Evolutionary conservation across 2,888 invertebrate genomes (phyloP).

Genomic region (Eledona agricola): DNA sequence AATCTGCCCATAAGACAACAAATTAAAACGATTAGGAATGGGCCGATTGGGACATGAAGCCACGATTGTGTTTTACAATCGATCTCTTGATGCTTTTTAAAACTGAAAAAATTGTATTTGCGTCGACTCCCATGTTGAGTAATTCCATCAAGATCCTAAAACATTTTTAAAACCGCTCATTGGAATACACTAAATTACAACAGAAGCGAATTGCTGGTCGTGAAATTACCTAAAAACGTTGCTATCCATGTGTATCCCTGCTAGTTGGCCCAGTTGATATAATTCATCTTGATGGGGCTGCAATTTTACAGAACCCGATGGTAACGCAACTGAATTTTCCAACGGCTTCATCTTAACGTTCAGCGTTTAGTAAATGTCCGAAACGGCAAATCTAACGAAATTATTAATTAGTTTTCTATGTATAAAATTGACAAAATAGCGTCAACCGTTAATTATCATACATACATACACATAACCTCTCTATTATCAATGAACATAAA

Average conservation of each 20-base stretch:
- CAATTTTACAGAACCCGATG: slow-evolving; percentile 6
- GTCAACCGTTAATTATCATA: too few species aligned
- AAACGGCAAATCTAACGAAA: too few species aligned
- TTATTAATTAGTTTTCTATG: too few species aligned
- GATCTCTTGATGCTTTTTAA: slow-evolving; percentile 46
- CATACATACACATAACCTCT: too few species aligned
- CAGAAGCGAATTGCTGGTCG: not conserved
- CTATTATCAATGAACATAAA: too few species aligned
- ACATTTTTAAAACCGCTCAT: slow-evolving; percentile 15
- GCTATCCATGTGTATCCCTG: slow-evolving; percentile 49
- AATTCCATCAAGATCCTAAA: slow-evolving; percentile 49
- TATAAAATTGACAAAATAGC: too few species aligned
- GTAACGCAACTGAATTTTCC: slow-evolving; percentile 1
- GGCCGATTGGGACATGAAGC: not conserved
- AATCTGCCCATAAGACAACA: too few species aligned
- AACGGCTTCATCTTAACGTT: not conserved
- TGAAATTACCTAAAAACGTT: slow-evolving; percentile 43
- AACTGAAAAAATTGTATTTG: slow-evolving; percentile 47
- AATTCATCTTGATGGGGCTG: slow-evolving; percentile 50
- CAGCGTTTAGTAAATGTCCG: too few species aligned
- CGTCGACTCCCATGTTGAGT: slow-evolving; percentile 50
- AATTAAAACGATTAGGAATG: slow-evolving; percentile 1
- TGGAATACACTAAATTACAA: slow-evolving; percentile 12
- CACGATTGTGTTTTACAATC: slow-evolving; percentile 6
- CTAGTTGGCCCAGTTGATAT: slow-evolving; percentile 48